These are phyloP conservation scores for Forbesichthys papilliferus DNA, from an alignment of 2,113 vertebrate genomes.

Conservation along the genomic window DNA sequence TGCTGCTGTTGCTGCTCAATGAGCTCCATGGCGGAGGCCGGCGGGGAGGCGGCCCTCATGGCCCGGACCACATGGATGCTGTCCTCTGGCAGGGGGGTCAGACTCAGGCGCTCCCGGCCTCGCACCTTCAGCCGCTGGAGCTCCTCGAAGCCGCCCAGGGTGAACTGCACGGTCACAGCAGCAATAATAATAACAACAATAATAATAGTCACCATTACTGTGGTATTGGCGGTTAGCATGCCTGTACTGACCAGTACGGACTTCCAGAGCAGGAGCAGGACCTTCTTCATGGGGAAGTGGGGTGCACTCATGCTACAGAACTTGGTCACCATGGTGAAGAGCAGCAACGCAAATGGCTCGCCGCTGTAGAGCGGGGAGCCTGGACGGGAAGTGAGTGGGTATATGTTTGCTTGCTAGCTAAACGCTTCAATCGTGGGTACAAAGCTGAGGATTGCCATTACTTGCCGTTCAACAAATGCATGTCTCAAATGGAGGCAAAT, in stretches of 20 bases:
- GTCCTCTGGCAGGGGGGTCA: conserved; percentile 88
- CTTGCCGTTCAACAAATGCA: too few species aligned
- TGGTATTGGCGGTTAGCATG: background rate
- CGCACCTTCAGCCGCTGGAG: conserved; percentile 87
- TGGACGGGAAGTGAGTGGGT: conserved; percentile 47
- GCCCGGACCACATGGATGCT: conserved; percentile 91
- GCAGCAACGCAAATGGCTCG: conserved; percentile 90
- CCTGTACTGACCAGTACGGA: conserved; percentile 84
- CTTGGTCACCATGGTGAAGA: conserved; percentile 96
- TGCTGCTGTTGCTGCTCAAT: conserved; percentile 90
- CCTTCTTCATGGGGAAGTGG: conserved; percentile 98
- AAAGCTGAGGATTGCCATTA: too few species aligned
- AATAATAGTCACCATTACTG: background rate
- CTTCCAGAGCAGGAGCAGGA: conserved; percentile 96
- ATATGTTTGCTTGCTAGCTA: background rate
- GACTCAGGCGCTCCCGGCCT: conserved; percentile 78
- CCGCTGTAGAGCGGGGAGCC: conserved; percentile 85
- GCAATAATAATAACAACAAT: conserved; percentile 11
- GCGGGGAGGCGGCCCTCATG: conserved; percentile 91
- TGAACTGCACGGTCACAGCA: conserved; percentile 78
- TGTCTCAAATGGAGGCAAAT: too few species aligned
- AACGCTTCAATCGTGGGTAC: too few species aligned
- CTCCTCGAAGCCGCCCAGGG: conserved; percentile 90
- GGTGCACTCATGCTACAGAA: conserved; percentile 97
- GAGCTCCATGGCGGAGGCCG: conserved; percentile 88